Percentiles rank a stretch among this genome's conserved stretches.
phyloP scores from a whole-genome alignment of 2,113 vertebrate species.

The Scatophagus argus region DNA sequence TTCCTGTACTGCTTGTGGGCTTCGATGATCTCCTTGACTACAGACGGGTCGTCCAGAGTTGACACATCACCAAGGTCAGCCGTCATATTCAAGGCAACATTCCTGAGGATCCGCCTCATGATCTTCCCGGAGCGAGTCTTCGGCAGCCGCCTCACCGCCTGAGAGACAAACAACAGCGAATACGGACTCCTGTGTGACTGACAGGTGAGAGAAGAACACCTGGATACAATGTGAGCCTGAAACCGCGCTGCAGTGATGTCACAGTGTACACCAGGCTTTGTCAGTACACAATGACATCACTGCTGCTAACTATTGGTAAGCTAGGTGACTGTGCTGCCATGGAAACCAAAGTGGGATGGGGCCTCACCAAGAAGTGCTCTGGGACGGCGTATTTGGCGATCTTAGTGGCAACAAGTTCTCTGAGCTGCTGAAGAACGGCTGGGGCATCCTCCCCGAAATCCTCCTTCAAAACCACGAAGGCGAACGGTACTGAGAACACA shows the following conservation, averaged over 20 bases:
- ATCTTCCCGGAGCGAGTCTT: slow-evolving; percentile 96
- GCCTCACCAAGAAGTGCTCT: slow-evolving; percentile 91
- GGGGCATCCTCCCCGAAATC: slow-evolving; percentile 35
- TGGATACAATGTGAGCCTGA: too few relatives aligned
- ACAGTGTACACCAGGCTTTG: too few relatives aligned
- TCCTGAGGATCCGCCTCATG: slow-evolving; percentile 91
- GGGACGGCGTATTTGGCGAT: slow-evolving; percentile 95
- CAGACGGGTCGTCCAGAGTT: slow-evolving; percentile 90
- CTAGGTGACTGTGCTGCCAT: background rate
- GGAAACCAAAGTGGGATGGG: background rate
- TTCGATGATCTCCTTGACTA: slow-evolving; percentile 87
- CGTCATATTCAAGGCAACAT: slow-evolving; percentile 80
- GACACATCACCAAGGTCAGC: slow-evolving; percentile 88
- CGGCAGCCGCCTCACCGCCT: slow-evolving; percentile 93
- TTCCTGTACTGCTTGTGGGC: slow-evolving; percentile 82
- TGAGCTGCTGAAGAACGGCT: slow-evolving; percentile 84
- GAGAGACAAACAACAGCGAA: slow-evolving; percentile 13
- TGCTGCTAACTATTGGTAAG: too few relatives aligned
- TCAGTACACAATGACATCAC: background rate
- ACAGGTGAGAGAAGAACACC: background rate
- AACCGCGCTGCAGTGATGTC: too few relatives aligned
- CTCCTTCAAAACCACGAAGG: slow-evolving; percentile 91
- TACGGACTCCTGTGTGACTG: slow-evolving; percentile 14
- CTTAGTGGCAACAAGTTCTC: slow-evolving; percentile 84
- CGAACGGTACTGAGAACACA: slow-evolving; percentile 86